These are phyloP conservation scores for Neocrepidodera transversa DNA, from an alignment of 2,888 invertebrate species.

Conservation along the genomic window DNA sequence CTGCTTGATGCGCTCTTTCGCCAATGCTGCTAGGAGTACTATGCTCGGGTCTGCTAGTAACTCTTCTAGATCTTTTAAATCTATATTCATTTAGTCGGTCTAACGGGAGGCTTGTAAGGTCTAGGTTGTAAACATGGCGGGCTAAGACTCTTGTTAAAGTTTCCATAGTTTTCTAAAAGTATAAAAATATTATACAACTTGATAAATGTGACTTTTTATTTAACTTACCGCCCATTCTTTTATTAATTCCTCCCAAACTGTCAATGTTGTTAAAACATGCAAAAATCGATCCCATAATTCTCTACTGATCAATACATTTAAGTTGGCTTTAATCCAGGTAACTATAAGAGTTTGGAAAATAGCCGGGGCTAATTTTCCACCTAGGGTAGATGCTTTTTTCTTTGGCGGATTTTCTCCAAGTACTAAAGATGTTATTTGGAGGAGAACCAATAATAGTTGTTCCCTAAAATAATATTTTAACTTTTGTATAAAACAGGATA, in stretches of 20 bases:
- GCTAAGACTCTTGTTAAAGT: slow-evolving; percentile 94
- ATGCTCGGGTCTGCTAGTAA: slow-evolving; percentile 48
- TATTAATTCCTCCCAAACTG: slow-evolving; percentile 93
- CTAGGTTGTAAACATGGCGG: slow-evolving; percentile 92
- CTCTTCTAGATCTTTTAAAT: slow-evolving; percentile 67
- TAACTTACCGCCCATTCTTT: slow-evolving; percentile 91
- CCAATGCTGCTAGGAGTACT: slow-evolving; percentile 43
- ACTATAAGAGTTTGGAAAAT: slow-evolving; percentile 94
- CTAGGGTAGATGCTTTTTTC: slow-evolving; percentile 77
- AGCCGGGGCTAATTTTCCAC: slow-evolving; percentile 83
- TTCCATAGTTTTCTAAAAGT: slow-evolving; percentile 88
- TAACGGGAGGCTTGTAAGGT: slow-evolving; percentile 84
- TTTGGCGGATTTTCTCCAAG: slow-evolving; percentile 80
- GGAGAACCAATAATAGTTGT: slow-evolving; percentile 81
- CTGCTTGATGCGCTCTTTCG: slow-evolving; percentile 43
- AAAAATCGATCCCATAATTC: slow-evolving; percentile 95
- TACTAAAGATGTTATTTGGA: slow-evolving; percentile 91
- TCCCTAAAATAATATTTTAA: slow-evolving; percentile 72
- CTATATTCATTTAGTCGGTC: slow-evolving; percentile 82
- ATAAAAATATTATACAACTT: background rate
- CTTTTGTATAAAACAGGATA: too few species aligned
- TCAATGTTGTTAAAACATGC: slow-evolving; percentile 83
- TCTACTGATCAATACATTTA: slow-evolving; percentile 88
- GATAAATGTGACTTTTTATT: background rate
- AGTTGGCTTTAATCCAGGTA: slow-evolving; percentile 97